Evolutionary conservation across 2,888 invertebrate species (phyloP), one percentile per base, ranked within the genome.

Genomic region (Cantharis lateralis): DNA sequence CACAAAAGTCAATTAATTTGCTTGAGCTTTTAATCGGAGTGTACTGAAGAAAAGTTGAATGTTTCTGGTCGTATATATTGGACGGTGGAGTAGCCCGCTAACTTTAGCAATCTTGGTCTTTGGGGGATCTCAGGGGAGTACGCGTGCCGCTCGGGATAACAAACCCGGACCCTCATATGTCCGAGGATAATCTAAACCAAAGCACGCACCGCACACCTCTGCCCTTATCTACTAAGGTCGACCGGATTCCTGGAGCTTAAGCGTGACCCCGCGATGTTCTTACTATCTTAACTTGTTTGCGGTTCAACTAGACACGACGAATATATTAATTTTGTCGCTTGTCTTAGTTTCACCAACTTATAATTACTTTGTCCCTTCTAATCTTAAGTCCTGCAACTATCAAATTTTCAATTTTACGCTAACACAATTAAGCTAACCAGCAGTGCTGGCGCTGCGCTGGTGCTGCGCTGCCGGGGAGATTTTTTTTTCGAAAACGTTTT

Each of bases 151-250:
- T 79, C 80, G 82, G 83, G 83, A 84, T 84, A 84, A 84, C 84
- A 84, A 83, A 82, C 81, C 82, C 80, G 74, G 81, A 82, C 83
- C 82, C 83, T 84, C 83, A 82, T 84, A 84, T 84, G 84, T 84
- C 84, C 82, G 76, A 82, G 84, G 83, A 84, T 84, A 84, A 84
- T 84, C 83, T 83, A 80, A 81, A 83, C 80, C 82, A 80, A 80
- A 81, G 83, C 83, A 84, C 84, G 83, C 83, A 82, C 80, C 78
- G 72, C 81, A 79, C 80, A 79, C 80, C 78, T 78, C 75, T 74
- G 77, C 73, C 76, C 80, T 80, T 80, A 80, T 78, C 81, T 78
- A 77, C 76, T 75, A 78, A 79, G 76, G 74, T 76, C 74, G 75
- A 69, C 24, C 71, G 70, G 77, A 62, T 75, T 71, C 71, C 78